Percentiles rank a stretch among this genome's conserved stretches.
Evolutionary conservation across 2,888 invertebrate species (phyloP).

Genomic region (Carpatolechia fugitivella): DNA sequence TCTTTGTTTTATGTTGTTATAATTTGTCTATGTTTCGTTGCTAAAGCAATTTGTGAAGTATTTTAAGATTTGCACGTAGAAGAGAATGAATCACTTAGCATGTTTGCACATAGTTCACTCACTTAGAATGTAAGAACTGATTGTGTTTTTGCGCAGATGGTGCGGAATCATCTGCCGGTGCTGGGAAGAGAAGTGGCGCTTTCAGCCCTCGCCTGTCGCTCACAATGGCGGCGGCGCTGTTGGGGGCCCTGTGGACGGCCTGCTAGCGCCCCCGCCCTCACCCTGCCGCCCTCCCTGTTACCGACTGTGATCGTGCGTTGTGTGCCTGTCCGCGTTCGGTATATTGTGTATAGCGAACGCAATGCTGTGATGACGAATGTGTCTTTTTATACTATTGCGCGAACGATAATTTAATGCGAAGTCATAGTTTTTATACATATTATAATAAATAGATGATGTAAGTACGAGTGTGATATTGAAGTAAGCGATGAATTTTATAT

Average conservation of each 20-base stretch:
- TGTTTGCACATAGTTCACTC: background rate
- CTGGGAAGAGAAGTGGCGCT: constrained; percentile 37
- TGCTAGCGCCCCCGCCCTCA: constrained; percentile 16
- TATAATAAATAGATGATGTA: constrained; percentile 79
- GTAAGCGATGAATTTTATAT: constrained; percentile 73
- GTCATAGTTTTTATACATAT: constrained; percentile 79
- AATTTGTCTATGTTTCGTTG: background rate
- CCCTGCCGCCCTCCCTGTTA: constrained; percentile 37
- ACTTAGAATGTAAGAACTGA: background rate
- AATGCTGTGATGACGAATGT: constrained; percentile 65
- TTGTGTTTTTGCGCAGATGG: constrained; percentile 33
- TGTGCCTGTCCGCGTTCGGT: constrained; percentile 62
- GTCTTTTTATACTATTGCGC: constrained; percentile 65
- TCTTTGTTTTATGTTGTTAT: background rate
- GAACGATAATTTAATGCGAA: constrained; percentile 76
- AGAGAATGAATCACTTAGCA: constrained; percentile 1
- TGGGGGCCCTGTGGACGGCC: constrained; percentile 22
- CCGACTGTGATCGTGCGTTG: constrained; percentile 67
- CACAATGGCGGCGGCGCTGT: constrained; percentile 18
- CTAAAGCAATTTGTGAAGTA: background rate
- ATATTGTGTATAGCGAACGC: constrained; percentile 71
- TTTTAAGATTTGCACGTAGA: background rate
- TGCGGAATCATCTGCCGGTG: constrained; percentile 36
- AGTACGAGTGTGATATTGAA: constrained; percentile 78
- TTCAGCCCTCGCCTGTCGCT: constrained; percentile 21